Percentiles rank a stretch among this genome's conserved stretches.
Evolutionary conservation across 1,140 invertebrate species (phyloP).

Genomic region (Macrotrachela quadricornifera): DNA sequence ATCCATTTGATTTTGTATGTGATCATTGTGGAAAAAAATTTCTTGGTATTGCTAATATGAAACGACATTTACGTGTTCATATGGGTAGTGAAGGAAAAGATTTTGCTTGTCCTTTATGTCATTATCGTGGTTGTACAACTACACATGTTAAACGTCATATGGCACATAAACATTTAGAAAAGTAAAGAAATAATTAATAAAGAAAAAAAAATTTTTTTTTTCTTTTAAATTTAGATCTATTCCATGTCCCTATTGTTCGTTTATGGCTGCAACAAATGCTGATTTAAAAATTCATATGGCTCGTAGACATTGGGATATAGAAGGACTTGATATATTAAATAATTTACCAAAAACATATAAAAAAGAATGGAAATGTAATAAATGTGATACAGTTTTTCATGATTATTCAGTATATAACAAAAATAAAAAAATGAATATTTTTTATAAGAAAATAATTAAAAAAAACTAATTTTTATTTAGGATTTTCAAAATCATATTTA

Average conservation of each 20-base stretch:
- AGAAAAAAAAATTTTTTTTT: too few relatives aligned
- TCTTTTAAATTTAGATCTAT: not conserved
- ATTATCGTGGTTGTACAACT: conserved; percentile 5
- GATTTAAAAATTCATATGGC: conserved; percentile 9
- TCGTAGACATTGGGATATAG: conserved; percentile 2
- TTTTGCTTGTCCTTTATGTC: conserved; percentile 2
- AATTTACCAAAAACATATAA: conserved; percentile 5
- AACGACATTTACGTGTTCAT: conserved; percentile 4
- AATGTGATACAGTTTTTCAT: conserved; percentile 3
- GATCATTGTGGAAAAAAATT: not conserved
- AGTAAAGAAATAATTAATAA: too few relatives aligned
- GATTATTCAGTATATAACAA: not conserved
- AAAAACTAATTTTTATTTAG: not conserved
- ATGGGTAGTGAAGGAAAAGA: not conserved
- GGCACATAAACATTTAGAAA: conserved; percentile 8
- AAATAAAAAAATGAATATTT: not conserved
- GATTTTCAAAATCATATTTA: conserved; percentile 8
- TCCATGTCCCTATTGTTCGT: conserved; percentile 5
- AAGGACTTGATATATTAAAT: not conserved
- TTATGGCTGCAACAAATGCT: conserved; percentile 8
- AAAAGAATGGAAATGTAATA: conserved; percentile 8
- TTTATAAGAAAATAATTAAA: not conserved
- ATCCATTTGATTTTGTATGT: too few relatives aligned
- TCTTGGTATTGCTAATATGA: conserved; percentile 1
- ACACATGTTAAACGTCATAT: conserved; percentile 9